Percentiles rank a stretch among this genome's conserved stretches.
Evolutionary conservation across 1,140 invertebrate species (phyloP).

Genomic region (Thaumatotibia leucotreta): DNA sequence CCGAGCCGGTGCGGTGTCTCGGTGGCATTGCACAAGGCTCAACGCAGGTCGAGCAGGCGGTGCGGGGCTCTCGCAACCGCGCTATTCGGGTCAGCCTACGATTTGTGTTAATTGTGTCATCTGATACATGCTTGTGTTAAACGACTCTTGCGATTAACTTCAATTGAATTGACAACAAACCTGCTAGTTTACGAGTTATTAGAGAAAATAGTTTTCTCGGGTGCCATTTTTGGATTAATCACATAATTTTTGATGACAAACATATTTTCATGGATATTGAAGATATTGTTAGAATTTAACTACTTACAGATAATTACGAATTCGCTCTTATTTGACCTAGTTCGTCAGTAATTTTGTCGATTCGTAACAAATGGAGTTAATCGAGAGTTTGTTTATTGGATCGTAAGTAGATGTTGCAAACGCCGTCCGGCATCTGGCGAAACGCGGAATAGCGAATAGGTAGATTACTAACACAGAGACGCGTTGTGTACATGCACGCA

Average conservation of each 20-base stretch:
- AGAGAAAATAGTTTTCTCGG: not conserved
- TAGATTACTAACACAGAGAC: constrained; percentile 51
- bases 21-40: constrained; percentile 67
- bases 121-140: constrained; percentile 53
- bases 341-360: not conserved
- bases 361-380: not conserved
- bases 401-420: constrained; percentile 65
- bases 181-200: not conserved
- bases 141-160: constrained; percentile 21
- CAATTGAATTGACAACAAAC: not conserved
- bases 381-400: constrained; percentile 28
- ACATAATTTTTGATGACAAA: too few species aligned
- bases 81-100: constrained; percentile 68
- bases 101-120: constrained; percentile 74
- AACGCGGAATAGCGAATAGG: constrained; percentile 62
- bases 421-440: constrained; percentile 67
- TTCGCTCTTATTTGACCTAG: not conserved
- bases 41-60: constrained; percentile 54
- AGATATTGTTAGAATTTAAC: too few species aligned
- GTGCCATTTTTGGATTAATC: too few species aligned
- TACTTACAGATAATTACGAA: too few species aligned
- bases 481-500: constrained; percentile 53
- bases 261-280: too few species aligned
- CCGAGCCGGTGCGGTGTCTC: constrained; percentile 16
- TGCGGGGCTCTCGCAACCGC: constrained; percentile 64